Evolutionary conservation across 2,113 vertebrate species (phyloP).

Genomic region (Lampris incognitus): DNA sequence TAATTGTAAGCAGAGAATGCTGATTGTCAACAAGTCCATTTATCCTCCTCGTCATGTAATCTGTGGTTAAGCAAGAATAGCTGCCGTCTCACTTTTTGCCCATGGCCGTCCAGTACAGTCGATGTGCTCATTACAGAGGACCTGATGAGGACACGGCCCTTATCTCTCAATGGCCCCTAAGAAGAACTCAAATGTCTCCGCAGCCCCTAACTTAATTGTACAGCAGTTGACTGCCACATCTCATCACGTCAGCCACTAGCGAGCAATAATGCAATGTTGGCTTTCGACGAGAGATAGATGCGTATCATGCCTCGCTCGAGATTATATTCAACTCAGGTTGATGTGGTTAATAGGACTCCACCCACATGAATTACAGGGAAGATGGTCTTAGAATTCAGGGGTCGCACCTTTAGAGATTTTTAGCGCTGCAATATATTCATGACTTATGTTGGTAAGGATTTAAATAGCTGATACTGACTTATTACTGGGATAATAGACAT

Average conservation of each 20-base stretch:
- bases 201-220: conserved; percentile 31
- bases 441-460: conserved; percentile 30
- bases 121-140: conserved; percentile 40
- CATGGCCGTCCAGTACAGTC: background rate
- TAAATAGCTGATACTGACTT: conserved; percentile 56
- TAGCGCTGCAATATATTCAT: conserved; percentile 20
- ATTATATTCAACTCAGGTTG: conserved; percentile 54
- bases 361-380: conserved; percentile 70
- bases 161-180: conserved; percentile 38
- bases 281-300: conserved; percentile 53
- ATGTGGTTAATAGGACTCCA: conserved; percentile 69
- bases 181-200: conserved; percentile 45
- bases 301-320: conserved; percentile 54
- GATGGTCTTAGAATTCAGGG: conserved; percentile 60
- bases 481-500: conserved; percentile 29
- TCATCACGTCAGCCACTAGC: conserved; percentile 41
- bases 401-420: conserved; percentile 40
- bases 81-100: background rate
- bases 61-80: background rate
- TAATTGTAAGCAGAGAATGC: background rate
- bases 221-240: conserved; percentile 37
- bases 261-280: conserved; percentile 44
- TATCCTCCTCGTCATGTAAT: background rate
- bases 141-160: conserved; percentile 54
- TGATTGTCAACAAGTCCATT: background rate